Percentiles rank a stretch among this genome's conserved stretches.
These are phyloP conservation scores for Mesoligia furuncula DNA, from an alignment of 2,888 invertebrate species.

Conservation along the genomic window DNA sequence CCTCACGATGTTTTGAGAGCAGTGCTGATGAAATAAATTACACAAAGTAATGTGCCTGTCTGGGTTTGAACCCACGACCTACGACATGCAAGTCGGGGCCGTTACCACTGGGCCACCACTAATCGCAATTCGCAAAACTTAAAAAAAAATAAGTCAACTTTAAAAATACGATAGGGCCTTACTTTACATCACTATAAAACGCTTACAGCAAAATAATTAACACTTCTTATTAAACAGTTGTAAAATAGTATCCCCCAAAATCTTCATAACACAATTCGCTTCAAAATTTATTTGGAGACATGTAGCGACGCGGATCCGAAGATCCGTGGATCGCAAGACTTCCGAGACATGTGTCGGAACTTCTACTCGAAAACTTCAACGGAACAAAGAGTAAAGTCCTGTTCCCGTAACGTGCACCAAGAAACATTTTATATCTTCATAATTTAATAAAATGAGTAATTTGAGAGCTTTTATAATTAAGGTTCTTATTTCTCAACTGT, in stretches of 20 bases:
- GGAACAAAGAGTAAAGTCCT: slow-evolving; percentile 83
- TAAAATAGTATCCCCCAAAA: slow-evolving; percentile 39
- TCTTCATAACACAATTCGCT: slow-evolving; percentile 56
- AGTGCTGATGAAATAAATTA: not conserved
- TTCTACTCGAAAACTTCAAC: slow-evolving; percentile 82
- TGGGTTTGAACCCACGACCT: not conserved
- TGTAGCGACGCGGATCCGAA: slow-evolving; percentile 49
- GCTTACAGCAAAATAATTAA: not conserved
- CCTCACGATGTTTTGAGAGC: not conserved
- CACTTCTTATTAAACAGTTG: not conserved
- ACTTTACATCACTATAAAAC: no score
- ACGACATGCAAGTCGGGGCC: not conserved
- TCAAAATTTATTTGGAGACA: slow-evolving; percentile 63
- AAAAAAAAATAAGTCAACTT: not conserved
- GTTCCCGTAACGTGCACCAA: slow-evolving; percentile 76
- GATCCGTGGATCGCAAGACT: slow-evolving; percentile 72
- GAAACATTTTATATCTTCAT: slow-evolving; percentile 72
- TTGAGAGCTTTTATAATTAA: slow-evolving; percentile 73
- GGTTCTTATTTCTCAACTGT: slow-evolving; percentile 39
- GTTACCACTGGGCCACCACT: not conserved
- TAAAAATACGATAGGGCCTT: not conserved
- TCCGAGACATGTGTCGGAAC: slow-evolving; percentile 86
- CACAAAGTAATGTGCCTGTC: not conserved
- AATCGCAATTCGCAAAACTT: not conserved
- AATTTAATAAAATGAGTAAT: slow-evolving; percentile 74